Base-by-base conservation (phyloP, 2,797 vertebrate species). In the Fringilla coelebs region DNA sequence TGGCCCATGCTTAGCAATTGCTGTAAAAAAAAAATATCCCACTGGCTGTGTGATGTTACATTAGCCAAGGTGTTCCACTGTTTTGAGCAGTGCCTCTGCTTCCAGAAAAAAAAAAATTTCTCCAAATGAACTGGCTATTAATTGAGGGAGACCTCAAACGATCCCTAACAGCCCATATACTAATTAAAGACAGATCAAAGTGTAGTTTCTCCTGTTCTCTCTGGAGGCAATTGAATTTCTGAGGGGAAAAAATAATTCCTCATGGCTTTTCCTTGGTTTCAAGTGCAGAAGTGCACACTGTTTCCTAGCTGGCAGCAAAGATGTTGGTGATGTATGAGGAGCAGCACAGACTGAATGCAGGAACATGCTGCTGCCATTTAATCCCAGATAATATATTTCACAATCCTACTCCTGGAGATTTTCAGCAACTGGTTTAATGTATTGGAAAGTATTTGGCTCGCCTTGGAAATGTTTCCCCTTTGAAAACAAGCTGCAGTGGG, bases 111-210 rank as follows among this genome's bases (percentile, higher is more conserved):
- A 74, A 68, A 54, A 10, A 67, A 88, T 79, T 19, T 93, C 71
- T 88, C 48, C 36, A 73, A 63, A 91, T 66, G 67, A 92, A 71
- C 55, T 13, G 43, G 43, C 11, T 91, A 79, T 92, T 96, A 94
- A 92, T 90, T 81, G 85, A 89, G 84, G 71, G 73, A 96, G 82
- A 81, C 85, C 83, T 96, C 80, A 82, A 60, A 92, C 13, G 41
- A 90, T 91, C 91, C 82, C 70, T 17, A 43, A 62, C 58, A 86
- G 46, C 62, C 38, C 67, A 36, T 86, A 21, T 16, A 61, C 28
- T 94, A 88, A 94, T 96, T 93, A 93, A 94, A 92, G n/a, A 71
- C 58, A 93, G 76, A 92, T 92, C 87, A 92, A 93, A 88, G 82
- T 28, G 28, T 3, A 86, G 60, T 48, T 88, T 88, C 55, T 81